phyloP scores from a whole-genome alignment of 2,888 invertebrate species.

The Prosopocoilus inquinatus region DNA sequence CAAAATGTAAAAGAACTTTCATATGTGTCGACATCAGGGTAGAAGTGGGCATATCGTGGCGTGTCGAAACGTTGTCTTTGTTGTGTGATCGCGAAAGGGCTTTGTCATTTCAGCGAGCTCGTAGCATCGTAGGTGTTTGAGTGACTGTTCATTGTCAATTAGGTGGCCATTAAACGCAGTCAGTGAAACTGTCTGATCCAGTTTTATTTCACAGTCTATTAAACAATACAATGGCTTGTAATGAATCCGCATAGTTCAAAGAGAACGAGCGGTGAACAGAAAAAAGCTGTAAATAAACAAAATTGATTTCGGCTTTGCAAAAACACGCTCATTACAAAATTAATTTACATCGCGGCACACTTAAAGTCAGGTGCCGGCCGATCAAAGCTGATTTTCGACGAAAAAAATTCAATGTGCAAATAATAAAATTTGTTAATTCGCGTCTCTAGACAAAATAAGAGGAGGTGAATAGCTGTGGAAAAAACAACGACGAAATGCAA shows the following conservation, averaged over 20 bases:
- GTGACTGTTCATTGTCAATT: constrained; percentile 18
- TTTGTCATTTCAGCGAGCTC: constrained; percentile 10
- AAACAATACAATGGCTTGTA: constrained; percentile 16
- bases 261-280: not conserved
- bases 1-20: not conserved
- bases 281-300: constrained; percentile 2
- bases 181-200: constrained; percentile 14
- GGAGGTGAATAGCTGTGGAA: no score
- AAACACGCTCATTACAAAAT: no score
- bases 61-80: constrained; percentile 5
- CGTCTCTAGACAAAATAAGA: no score
- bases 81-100: constrained; percentile 4
- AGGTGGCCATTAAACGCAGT: constrained; percentile 12
- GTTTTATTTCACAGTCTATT: constrained; percentile 19
- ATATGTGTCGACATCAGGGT: not conserved
- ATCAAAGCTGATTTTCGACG: no score
- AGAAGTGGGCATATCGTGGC: not conserved
- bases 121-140: constrained; percentile 12
- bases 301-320: not conserved
- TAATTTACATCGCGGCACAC: no score
- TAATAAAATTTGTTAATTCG: no score
- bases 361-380: no score
- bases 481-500: no score
- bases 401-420: no score
- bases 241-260: constrained; percentile 11